Base-by-base conservation (phyloP, 2,113 vertebrate species). In the Apodemus speciosus region DNA sequence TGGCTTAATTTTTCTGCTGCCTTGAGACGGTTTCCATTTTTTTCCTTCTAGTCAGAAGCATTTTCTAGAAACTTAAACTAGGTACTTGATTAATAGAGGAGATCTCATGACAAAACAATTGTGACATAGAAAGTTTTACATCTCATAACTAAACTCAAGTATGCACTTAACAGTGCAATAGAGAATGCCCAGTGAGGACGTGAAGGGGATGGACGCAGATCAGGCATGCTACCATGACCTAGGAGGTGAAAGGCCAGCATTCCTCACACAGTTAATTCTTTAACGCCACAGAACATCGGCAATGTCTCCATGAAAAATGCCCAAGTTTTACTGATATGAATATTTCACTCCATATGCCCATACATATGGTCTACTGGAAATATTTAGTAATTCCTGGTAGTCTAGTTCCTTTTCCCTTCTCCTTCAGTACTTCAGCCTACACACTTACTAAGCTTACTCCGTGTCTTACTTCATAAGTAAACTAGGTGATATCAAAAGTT, bases 1-100 rank as follows among this genome's bases (percentile, higher is more conserved):
- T 88, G 95, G 68, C 86, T 95, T 73, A 85, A 83, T 83, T 73
- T 76, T 85, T 85, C 92, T 90, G 89, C 89, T 72, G 68, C 90
- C 88, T 95, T 77, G 92, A 94, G 94, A 96, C 51, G 62, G 77
- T 83, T 90, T 77, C 30, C 66, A 40, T 85, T 51, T 90, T 90
- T 66, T 77, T 77, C 40, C 53, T 88, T 73, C 6, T 27, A 40
- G 53, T 77, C 1, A 51, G 30, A 93, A 3, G 27, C 4, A 9
- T 53, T 91, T 56, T 84, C 14, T 32, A 66, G 58, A 75, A 86
- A 79, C 35, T 21, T 38, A 27, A 60, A 56, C 40, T 2, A 23
- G 21, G 4, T 58, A 60, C 14, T 35, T 10, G 9, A 15, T 69
- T 75, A 75, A 84, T 89, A 21, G 7, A 51, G 27, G 18, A 80